A percentile compares a stretch with the other conserved stretches of the same genome.
Evolutionary conservation across 1,140 invertebrate genomes (phyloP).

Genomic region (Scaptodrosophila lebanonensis): DNA sequence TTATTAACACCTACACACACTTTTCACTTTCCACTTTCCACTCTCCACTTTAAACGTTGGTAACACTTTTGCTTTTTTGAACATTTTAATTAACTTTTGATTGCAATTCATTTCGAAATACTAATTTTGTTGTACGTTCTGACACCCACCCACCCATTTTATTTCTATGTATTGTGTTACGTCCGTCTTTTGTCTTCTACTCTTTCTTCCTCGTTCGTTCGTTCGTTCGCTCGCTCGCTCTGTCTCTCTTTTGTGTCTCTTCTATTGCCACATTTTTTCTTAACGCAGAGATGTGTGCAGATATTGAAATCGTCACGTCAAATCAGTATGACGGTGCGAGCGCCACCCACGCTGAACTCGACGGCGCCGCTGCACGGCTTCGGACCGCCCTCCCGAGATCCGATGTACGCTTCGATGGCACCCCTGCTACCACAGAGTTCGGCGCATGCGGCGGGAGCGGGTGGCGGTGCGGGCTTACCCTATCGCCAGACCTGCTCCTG

Average conservation of each 20-base stretch:
- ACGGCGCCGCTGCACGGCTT: slow-evolving; percentile 77
- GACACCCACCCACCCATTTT: too few relatives aligned
- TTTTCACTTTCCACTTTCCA: too few relatives aligned
- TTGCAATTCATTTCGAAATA: slow-evolving; percentile 7
- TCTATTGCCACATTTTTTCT: slow-evolving; percentile 78
- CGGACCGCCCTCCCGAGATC: slow-evolving; percentile 72
- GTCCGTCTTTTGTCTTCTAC: slow-evolving; percentile 28
- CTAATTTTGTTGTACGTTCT: slow-evolving; percentile 26
- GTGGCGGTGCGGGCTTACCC: slow-evolving; percentile 78
- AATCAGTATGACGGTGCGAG: slow-evolving; percentile 91
- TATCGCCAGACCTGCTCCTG: slow-evolving; percentile 90
- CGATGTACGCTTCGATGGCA: slow-evolving; percentile 77
- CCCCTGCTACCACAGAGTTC: slow-evolving; percentile 56
- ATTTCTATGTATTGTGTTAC: slow-evolving; percentile 36
- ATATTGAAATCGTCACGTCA: slow-evolving; percentile 92
- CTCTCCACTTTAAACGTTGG: not conserved
- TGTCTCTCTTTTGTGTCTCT: slow-evolving; percentile 74
- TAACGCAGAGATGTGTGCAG: slow-evolving; percentile 80
- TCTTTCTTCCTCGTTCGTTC: slow-evolving; percentile 53
- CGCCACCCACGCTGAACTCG: slow-evolving; percentile 79
- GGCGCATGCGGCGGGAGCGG: slow-evolving; percentile 76
- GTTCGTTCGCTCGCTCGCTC: slow-evolving; percentile 54
- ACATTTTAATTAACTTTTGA: slow-evolving; percentile 21
- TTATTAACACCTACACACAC: too few relatives aligned
- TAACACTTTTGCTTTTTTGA: not conserved